These are phyloP conservation scores for Acronicta leporina DNA, from an alignment of 2,888 invertebrate genomes.

Conservation along the genomic window DNA sequence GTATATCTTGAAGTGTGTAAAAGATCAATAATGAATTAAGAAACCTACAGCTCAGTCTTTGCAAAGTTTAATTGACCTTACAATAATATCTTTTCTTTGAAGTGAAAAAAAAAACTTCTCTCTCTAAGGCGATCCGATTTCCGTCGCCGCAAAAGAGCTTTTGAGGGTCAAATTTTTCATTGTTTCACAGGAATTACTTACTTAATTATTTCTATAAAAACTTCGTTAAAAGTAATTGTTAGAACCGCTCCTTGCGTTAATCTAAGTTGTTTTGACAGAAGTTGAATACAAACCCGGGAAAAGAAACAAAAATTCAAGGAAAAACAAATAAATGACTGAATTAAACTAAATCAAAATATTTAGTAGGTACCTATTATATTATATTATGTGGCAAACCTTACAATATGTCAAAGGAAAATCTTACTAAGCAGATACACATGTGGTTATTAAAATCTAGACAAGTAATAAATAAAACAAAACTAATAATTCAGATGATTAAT, in stretches of 20 bases:
- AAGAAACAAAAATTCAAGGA: no score
- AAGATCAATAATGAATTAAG: slow-evolving; percentile 51
- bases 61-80: slow-evolving; percentile 78
- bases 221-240: slow-evolving; percentile 53
- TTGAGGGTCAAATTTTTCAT: slow-evolving; percentile 61
- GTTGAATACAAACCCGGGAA: no score
- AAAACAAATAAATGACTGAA: no score
- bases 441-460: no score
- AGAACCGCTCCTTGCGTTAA: slow-evolving; percentile 19
- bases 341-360: no score
- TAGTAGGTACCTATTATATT: no score
- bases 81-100: slow-evolving; percentile 77
- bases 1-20: slow-evolving; percentile 16
- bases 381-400: no score
- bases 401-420: no score
- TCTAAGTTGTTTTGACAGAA: slow-evolving; percentile 11
- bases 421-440: no score
- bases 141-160: slow-evolving; percentile 55
- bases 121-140: slow-evolving; percentile 57
- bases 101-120: slow-evolving; percentile 58
- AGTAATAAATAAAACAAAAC: no score
- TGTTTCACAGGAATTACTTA: slow-evolving; percentile 70
- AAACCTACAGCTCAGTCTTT: slow-evolving; percentile 60
- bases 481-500: no score
- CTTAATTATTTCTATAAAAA: slow-evolving; percentile 63